Percentiles rank a stretch among this genome's conserved stretches.
These are phyloP conservation scores for Periphyllus acericola DNA, from an alignment of 2,888 invertebrate genomes.

Conservation along the genomic window DNA sequence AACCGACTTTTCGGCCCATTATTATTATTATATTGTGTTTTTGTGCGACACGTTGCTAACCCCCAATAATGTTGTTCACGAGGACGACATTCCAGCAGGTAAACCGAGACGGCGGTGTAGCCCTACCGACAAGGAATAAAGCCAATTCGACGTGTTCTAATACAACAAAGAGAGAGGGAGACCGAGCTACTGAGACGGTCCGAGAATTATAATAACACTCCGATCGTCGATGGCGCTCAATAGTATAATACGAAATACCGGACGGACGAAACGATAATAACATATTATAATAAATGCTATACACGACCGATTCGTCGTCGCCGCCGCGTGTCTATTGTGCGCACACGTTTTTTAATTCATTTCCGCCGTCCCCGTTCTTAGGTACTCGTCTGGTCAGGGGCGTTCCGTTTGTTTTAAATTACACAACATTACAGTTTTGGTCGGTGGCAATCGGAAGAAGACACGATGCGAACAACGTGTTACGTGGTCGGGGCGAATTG, in stretches of 20 bases:
- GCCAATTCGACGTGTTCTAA: background rate
- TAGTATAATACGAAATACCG: background rate
- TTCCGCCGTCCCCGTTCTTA: background rate
- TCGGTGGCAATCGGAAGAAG: background rate
- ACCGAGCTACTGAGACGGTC: background rate
- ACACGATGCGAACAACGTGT: background rate
- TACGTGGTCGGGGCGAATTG: background rate
- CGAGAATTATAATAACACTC: background rate
- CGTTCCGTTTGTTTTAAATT: background rate
- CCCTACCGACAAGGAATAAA: background rate
- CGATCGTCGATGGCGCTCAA: background rate
- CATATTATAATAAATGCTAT: background rate
- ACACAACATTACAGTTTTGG: background rate
- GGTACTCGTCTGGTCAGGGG: background rate
- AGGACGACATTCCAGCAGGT: slow-evolving; percentile 31
- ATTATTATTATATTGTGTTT: background rate
- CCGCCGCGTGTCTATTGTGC: background rate
- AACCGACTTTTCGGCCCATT: background rate
- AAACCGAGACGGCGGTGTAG: slow-evolving; percentile 8
- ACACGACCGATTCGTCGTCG: background rate
- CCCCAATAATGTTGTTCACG: background rate
- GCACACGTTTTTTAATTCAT: no score
- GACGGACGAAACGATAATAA: background rate
- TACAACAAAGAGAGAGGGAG: background rate
- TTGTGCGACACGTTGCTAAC: slow-evolving; percentile 24